phyloP scores from a whole-genome alignment of 2,113 vertebrate genomes.

The Notothenia rossii region DNA sequence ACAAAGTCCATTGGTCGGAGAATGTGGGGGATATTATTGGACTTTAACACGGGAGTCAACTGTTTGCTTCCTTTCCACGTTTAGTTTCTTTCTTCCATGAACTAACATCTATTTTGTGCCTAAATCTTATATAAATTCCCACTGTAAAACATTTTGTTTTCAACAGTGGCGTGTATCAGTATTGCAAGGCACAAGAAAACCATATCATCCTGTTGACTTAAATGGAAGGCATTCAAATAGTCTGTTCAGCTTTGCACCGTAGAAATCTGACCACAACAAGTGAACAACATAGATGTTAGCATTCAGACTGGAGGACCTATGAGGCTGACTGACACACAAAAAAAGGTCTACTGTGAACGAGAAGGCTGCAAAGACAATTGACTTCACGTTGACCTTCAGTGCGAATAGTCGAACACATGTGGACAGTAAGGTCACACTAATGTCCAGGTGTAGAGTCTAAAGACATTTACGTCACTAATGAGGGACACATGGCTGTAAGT shows the following conservation, averaged over 20 bases:
- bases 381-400: background rate
- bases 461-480: conserved; percentile 5
- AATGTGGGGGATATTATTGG: background rate
- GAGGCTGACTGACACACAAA: background rate
- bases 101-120: background rate
- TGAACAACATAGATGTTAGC: background rate
- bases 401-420: conserved; percentile 27
- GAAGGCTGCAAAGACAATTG: background rate
- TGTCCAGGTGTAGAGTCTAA: conserved; percentile 1
- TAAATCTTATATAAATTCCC: background rate
- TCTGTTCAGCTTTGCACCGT: background rate
- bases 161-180: too few relatives aligned
- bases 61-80: background rate
- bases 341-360: background rate
- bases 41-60: background rate
- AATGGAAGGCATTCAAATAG: background rate
- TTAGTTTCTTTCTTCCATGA: background rate
- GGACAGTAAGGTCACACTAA: background rate
- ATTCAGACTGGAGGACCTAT: background rate
- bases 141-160: too few relatives aligned
- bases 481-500: conserved; percentile 20
- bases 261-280: background rate
- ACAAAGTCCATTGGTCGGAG: background rate
- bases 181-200: background rate
- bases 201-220: background rate